A percentile compares a stretch with the other conserved stretches of the same genome.
These are phyloP conservation scores for Papilio glaucus DNA, from an alignment of 1,140 invertebrate species.

Conservation along the genomic window DNA sequence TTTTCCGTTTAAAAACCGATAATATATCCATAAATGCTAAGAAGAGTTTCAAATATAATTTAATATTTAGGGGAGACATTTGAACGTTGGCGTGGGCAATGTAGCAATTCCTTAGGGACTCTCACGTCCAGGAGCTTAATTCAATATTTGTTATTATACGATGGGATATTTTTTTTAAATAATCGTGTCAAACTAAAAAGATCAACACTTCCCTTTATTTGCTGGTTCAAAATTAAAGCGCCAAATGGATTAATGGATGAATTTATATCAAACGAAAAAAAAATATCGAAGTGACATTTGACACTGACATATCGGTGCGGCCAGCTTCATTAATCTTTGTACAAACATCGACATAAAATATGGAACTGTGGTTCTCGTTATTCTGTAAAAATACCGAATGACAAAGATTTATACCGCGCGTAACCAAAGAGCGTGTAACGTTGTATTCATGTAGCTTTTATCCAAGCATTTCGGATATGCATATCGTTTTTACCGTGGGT, in stretches of 20 bases:
- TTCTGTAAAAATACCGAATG: background rate
- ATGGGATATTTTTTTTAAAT: background rate
- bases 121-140: too few relatives aligned
- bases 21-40: too few relatives aligned
- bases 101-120: too few relatives aligned
- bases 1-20: too few relatives aligned
- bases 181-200: background rate
- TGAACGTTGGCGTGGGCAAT: too few relatives aligned
- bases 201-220: background rate
- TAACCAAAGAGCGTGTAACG: too few relatives aligned
- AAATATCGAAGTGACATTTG: background rate
- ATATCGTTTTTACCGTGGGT: too few relatives aligned
- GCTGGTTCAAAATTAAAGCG: background rate
- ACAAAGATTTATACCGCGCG: background rate
- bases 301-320: background rate
- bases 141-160: too few relatives aligned
- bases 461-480: too few relatives aligned
- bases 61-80: too few relatives aligned
- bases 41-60: too few relatives aligned
- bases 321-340: slow-evolving; percentile 17
- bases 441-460: too few relatives aligned
- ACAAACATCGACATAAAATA: background rate
- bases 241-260: slow-evolving; percentile 17
- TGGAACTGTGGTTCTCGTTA: background rate
- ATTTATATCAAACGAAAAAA: slow-evolving; percentile 2